A percentile compares a stretch with the other conserved stretches of the same genome.
These are phyloP conservation scores for Parapristionchus giblindavisi DNA, from an alignment of 2,888 invertebrate genomes.

Conservation along the genomic window DNA sequence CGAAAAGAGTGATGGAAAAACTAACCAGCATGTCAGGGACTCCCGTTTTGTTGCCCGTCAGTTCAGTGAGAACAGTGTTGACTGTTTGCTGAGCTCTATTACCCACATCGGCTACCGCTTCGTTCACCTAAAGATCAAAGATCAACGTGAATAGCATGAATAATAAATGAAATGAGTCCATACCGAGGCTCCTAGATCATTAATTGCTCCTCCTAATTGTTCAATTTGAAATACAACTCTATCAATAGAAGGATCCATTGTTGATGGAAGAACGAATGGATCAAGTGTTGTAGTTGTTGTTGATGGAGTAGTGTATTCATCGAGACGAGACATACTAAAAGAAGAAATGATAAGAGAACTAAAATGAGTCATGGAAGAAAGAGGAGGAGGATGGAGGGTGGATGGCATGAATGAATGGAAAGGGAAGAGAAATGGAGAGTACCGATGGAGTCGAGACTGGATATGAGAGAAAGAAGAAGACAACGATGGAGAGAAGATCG, in stretches of 20 bases:
- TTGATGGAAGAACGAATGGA: conserved; percentile 28
- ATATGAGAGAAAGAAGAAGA: background rate
- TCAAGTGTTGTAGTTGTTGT: conserved; percentile 10
- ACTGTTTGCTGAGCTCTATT: conserved; percentile 31
- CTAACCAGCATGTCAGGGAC: conserved; percentile 37
- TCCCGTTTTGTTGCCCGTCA: conserved; percentile 30
- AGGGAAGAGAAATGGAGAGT: background rate
- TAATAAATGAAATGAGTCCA: background rate
- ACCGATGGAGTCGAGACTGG: conserved; percentile 14
- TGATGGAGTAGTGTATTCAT: background rate
- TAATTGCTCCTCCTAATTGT: conserved; percentile 36
- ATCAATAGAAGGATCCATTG: conserved; percentile 55
- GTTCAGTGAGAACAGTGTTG: background rate
- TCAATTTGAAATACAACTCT: conserved; percentile 54
- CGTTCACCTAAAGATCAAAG: conserved; percentile 17
- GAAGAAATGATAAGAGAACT: background rate
- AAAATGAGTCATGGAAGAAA: conserved; percentile 18
- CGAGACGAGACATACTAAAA: background rate
- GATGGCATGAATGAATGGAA: conserved; percentile 6
- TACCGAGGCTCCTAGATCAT: conserved; percentile 36
- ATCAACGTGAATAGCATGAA: background rate
- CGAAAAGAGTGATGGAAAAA: no score
- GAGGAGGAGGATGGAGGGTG: conserved; percentile 2
- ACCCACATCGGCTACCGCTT: background rate
- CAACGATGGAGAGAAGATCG: conserved; percentile 5